These are phyloP conservation scores for Orthonychiurus folsomi DNA, from an alignment of 2,888 invertebrate genomes.

Conservation along the genomic window DNA sequence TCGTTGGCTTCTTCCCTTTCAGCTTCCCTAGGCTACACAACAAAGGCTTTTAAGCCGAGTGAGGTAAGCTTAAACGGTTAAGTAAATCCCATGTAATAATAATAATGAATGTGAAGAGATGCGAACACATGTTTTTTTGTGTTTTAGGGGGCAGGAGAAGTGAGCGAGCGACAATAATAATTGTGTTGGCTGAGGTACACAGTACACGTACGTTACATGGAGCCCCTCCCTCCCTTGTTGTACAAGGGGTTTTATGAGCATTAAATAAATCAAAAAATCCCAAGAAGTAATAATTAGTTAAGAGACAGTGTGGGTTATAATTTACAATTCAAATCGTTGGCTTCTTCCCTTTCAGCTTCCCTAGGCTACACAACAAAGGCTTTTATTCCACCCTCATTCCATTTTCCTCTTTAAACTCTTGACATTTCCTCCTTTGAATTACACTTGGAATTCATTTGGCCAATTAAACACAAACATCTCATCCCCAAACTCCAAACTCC, in stretches of 20 bases:
- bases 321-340: slow-evolving; percentile 30
- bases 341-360: background rate
- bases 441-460: no score
- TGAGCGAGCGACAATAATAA: background rate
- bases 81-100: background rate
- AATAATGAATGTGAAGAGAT: slow-evolving; percentile 3
- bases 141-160: no score
- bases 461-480: no score
- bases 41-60: no score
- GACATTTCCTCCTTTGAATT: no score
- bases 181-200: background rate
- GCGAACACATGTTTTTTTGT: slow-evolving; percentile 5
- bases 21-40: no score
- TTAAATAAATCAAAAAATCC: slow-evolving; percentile 28
- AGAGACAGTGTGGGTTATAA: slow-evolving; percentile 28
- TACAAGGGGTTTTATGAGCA: slow-evolving; percentile 22
- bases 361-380: no score
- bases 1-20: slow-evolving; percentile 6
- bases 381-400: no score
- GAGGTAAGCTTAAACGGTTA: background rate
- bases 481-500: no score
- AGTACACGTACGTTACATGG: background rate
- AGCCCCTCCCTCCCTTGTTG: slow-evolving; percentile 9
- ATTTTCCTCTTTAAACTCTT: no score
- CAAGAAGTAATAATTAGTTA: slow-evolving; percentile 32